phyloP scores from a whole-genome alignment of 2,113 vertebrate species.

The Thryonomys swinderianus region DNA sequence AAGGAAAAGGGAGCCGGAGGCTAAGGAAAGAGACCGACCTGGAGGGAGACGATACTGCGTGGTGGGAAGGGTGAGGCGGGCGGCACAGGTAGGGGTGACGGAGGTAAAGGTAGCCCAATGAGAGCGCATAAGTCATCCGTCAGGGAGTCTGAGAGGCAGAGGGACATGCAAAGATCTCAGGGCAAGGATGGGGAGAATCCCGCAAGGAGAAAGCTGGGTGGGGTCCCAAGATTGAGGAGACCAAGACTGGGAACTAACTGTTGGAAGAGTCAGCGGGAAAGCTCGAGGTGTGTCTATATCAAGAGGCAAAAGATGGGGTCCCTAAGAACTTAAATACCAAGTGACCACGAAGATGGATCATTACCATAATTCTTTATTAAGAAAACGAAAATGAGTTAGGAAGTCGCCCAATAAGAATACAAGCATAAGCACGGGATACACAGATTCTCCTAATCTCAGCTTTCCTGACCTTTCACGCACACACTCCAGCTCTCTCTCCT shows the following conservation, averaged over 20 bases:
- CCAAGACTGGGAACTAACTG: conserved; percentile 51
- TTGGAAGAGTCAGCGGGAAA: conserved; percentile 21
- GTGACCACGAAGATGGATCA: neutral
- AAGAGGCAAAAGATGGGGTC: neutral
- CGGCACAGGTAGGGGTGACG: neutral
- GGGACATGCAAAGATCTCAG: conserved; percentile 49
- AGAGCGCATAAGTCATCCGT: conserved; percentile 51
- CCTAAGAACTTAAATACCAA: conserved; percentile 11
- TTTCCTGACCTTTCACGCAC: neutral
- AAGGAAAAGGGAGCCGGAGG: conserved; percentile 22
- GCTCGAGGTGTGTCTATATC: neutral
- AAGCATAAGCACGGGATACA: neutral
- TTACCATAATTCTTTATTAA: conserved; percentile 7
- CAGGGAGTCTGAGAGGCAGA: conserved; percentile 60
- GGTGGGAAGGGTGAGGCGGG: neutral
- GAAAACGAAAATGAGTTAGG: conserved; percentile 47
- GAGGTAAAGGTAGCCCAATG: conserved; percentile 56
- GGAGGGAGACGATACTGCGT: conserved; percentile 35
- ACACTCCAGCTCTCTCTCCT: neutral
- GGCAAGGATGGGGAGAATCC: conserved; percentile 52
- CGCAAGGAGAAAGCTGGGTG: conserved; percentile 53
- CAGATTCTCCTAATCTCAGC: neutral
- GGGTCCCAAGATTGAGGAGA: conserved; percentile 48
- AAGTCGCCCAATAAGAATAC: neutral
- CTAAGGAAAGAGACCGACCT: conserved; percentile 55